These are phyloP conservation scores for Halesus radiatus DNA, from an alignment of 1,140 invertebrate genomes.

Conservation along the genomic window DNA sequence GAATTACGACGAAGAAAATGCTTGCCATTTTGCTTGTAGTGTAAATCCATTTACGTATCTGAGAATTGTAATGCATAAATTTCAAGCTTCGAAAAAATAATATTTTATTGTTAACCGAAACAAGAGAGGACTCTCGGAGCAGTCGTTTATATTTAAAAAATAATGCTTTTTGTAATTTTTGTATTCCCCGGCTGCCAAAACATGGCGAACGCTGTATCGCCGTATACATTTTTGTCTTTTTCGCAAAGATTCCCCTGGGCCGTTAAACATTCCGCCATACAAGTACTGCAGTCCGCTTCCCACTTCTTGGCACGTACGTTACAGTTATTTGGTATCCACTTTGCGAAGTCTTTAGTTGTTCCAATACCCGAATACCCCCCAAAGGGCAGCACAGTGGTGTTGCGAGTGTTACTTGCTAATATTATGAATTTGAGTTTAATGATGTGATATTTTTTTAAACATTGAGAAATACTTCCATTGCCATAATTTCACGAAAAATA, in stretches of 20 bases:
- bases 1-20: too few relatives aligned
- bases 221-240: neutral
- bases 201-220: neutral
- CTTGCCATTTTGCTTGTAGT: too few relatives aligned
- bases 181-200: constrained; percentile 8
- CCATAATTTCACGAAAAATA: too few relatives aligned
- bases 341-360: constrained; percentile 9
- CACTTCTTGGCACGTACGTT: constrained; percentile 21
- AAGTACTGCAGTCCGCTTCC: constrained; percentile 6
- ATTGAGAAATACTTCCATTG: too few relatives aligned
- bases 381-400: neutral
- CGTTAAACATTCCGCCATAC: neutral
- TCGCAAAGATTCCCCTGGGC: constrained; percentile 7
- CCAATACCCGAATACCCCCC: constrained; percentile 18
- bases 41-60: too few relatives aligned
- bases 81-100: neutral
- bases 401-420: neutral
- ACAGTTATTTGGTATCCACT: constrained; percentile 17
- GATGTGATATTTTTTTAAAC: too few relatives aligned
- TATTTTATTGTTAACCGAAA: neutral
- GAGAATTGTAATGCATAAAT: too few relatives aligned
- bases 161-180: constrained; percentile 13
- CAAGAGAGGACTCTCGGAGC: neutral
- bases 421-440: neutral
- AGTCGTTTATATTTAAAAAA: neutral